Evolutionary conservation across 53 echinoderm and acorn worm genomes (phyloP), one percentile per base, ranked within the genome.

Genomic region (Echinometra lucunter): DNA sequence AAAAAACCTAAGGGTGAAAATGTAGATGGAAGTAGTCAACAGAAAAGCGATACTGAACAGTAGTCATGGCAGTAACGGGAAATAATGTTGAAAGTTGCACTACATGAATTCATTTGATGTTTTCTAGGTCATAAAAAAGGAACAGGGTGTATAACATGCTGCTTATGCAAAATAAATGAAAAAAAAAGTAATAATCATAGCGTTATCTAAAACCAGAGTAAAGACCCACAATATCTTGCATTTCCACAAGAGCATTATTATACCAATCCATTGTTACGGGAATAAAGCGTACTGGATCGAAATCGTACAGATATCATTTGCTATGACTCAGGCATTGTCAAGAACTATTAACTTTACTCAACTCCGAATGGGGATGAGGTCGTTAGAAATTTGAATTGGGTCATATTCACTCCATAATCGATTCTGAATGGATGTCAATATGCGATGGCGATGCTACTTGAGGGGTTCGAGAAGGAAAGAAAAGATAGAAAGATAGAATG

Each of bases 281-380:
- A 42, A 78, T 35, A 78, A 78, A 40, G 6, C 19, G 78, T 23
- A 42, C n/a, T 42, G 78, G 78, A 78, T 78, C 78, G 78, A 78
- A 78, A 78, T 78, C 2, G 78, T 78, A 19, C 78, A 4, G 78
- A 78, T 42, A 78, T 35, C 35, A 78, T 78, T 78, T 38, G 35
- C 19, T 17, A 49, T 85, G 85, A 85, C 85, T 85, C 85, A 85
- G 49, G 53, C 49, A 85, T 85, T 85, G 85, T 85, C 85, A 85
- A 49, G 47, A 45, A 47, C 85, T 53, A 85, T 85, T 49, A 85
- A 85, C 85, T 19, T 85, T 85, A 85, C 85, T 85, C n/a, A 85
- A 85, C 27, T 49, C 49, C 49, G 85, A 28, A n/a, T 49, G 13
- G 30, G 47, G 45, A 7, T n/a, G 85, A 49, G 85, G 49, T 85